phyloP scores from a whole-genome alignment of 2,113 vertebrate genomes.

The Hypanus sabinus region DNA sequence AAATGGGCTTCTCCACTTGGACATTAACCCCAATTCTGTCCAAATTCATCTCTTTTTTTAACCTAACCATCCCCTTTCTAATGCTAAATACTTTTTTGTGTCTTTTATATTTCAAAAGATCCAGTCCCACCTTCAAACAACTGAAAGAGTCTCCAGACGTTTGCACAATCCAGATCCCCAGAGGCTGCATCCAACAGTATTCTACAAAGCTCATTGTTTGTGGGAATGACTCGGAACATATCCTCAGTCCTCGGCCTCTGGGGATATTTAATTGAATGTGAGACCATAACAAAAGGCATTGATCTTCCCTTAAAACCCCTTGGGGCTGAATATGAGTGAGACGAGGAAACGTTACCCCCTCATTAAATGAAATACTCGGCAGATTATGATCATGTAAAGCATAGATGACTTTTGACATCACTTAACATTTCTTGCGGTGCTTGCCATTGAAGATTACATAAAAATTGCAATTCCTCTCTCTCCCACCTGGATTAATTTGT shows the following conservation, averaged over 20 bases:
- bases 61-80: neutral
- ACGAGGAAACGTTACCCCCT: neutral
- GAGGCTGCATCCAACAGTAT: neutral
- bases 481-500: slow-evolving; percentile 1
- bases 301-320: neutral
- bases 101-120: neutral
- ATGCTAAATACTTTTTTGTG: neutral
- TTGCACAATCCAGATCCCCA: neutral
- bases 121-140: neutral
- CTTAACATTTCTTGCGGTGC: neutral
- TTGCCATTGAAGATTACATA: neutral
- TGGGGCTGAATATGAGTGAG: neutral
- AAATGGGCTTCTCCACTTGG: too few relatives aligned
- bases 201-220: neutral
- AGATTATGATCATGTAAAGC: neutral
- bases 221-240: neutral
- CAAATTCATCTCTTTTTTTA: neutral
- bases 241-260: neutral
- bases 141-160: neutral
- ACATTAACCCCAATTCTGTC: neutral
- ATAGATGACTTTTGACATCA: neutral
- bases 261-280: neutral
- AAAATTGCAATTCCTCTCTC: too few relatives aligned
- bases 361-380: slow-evolving; percentile 22
- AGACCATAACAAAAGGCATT: neutral